Conservation (phyloP, 1,140 invertebrate genomes). For the Drosophila nannoptera region DNA sequence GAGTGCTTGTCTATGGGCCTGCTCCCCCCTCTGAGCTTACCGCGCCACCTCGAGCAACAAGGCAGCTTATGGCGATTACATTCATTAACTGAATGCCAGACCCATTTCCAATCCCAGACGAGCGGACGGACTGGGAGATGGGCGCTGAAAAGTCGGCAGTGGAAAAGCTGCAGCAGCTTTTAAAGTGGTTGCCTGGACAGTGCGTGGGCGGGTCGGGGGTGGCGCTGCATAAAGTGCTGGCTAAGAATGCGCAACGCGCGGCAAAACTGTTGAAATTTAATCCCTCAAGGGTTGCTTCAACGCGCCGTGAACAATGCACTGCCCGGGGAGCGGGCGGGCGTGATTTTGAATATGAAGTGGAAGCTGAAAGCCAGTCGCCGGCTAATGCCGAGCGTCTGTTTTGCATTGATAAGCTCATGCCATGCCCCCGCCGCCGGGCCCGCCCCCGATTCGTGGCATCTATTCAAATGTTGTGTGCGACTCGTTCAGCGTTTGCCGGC, state of each 20-base stretch:
- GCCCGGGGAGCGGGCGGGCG: conserved; percentile 17
- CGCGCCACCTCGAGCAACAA: conserved; percentile 29
- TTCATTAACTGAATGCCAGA: conserved; percentile 69
- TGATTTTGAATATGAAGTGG: conserved; percentile 58
- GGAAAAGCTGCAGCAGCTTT: conserved; percentile 38
- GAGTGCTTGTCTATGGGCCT: not conserved
- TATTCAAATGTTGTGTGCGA: conserved; percentile 49
- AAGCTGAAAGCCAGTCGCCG: conserved; percentile 15
- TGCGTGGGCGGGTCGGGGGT: conserved; percentile 1
- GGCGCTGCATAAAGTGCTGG: conserved; percentile 52
- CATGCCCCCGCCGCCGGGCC: not conserved
- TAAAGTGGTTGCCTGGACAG: conserved; percentile 1
- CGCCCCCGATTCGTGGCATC: conserved; percentile 10
- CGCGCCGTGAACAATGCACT: conserved; percentile 57
- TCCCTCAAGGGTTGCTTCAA: conserved; percentile 77
- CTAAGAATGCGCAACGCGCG: conserved; percentile 70
- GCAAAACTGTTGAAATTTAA: conserved; percentile 75
- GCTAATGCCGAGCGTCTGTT: conserved; percentile 62
- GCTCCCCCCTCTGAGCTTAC: too few relatives aligned
- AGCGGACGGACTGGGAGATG: conserved; percentile 22
- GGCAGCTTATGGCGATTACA: conserved; percentile 73
- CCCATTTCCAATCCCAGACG: conserved; percentile 30
- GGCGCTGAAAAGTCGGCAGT: conserved; percentile 60
- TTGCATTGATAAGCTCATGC: conserved; percentile 71
- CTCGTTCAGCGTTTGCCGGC: conserved; percentile 13